Conservation (phyloP, 1,140 invertebrate genomes). For the Zaprionus camerounensis region DNA sequence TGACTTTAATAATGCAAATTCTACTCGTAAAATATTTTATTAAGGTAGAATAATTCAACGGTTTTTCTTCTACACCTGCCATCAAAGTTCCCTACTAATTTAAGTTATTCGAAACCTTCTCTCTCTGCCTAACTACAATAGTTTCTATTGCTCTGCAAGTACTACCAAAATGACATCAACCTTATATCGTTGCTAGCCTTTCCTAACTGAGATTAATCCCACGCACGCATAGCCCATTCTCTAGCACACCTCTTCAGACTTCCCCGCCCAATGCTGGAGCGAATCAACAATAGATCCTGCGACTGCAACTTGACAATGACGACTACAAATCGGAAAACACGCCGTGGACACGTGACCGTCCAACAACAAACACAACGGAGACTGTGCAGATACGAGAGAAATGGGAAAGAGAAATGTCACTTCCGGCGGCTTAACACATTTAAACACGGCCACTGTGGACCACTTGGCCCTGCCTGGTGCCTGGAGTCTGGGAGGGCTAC, state of each 20-base stretch:
- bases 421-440: constrained; percentile 75
- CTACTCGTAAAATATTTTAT: not conserved
- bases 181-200: not conserved
- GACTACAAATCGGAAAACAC: constrained; percentile 64
- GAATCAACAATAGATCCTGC: constrained; percentile 43
- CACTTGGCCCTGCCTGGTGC: constrained; percentile 13
- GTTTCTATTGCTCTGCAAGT: not conserved
- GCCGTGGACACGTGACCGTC: constrained; percentile 65
- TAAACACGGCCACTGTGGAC: constrained; percentile 46
- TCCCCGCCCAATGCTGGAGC: not conserved
- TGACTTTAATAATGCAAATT: not conserved
- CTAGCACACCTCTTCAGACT: constrained; percentile 32
- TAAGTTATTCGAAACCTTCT: not conserved
- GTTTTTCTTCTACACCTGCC: not conserved
- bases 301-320: constrained; percentile 41
- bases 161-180: too few species aligned
- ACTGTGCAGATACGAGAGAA: constrained; percentile 17
- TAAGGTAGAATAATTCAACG: not conserved
- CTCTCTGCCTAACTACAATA: not conserved
- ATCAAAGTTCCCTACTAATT: not conserved
- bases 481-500: constrained; percentile 36
- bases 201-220: constrained; percentile 1
- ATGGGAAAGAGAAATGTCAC: constrained; percentile 68
- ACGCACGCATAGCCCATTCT: constrained; percentile 19
- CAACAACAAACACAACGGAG: constrained; percentile 20